phyloP scores from a whole-genome alignment of 2,888 invertebrate genomes.

The Drosophila borealis region DNA sequence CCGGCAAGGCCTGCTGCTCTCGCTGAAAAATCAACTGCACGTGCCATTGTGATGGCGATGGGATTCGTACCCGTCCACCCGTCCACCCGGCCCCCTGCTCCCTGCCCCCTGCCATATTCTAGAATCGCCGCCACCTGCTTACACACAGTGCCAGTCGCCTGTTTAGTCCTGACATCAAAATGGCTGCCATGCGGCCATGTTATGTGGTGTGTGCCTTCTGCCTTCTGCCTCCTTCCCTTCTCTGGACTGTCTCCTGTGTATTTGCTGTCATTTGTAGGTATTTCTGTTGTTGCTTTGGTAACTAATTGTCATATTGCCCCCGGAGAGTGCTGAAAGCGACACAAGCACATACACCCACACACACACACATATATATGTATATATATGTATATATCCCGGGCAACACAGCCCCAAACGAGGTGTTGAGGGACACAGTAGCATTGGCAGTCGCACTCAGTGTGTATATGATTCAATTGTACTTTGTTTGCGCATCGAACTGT shows the following conservation, averaged over 20 bases:
- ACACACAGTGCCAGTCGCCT: slow-evolving; percentile 44
- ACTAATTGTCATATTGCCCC: slow-evolving; percentile 78
- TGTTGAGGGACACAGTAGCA: slow-evolving; percentile 28
- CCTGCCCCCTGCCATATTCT: not conserved
- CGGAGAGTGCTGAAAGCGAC: slow-evolving; percentile 63
- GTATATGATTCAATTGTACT: slow-evolving; percentile 56
- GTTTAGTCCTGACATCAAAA: slow-evolving; percentile 69
- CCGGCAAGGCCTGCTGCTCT: slow-evolving; percentile 5
- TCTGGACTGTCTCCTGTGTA: slow-evolving; percentile 57
- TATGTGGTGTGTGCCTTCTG: slow-evolving; percentile 40
- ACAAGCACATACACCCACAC: slow-evolving; percentile 33
- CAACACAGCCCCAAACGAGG: not conserved
- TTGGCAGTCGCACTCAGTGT: slow-evolving; percentile 28
- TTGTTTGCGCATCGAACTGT: slow-evolving; percentile 43
- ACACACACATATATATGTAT: not conserved
- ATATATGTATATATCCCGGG: not conserved
- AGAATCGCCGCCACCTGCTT: slow-evolving; percentile 41
- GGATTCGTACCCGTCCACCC: not conserved
- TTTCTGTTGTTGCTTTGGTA: slow-evolving; percentile 78
- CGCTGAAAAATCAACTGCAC: slow-evolving; percentile 65
- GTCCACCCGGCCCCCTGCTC: not conserved
- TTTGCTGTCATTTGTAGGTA: slow-evolving; percentile 77
- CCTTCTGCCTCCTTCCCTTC: slow-evolving; percentile 2
- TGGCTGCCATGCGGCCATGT: slow-evolving; percentile 71
- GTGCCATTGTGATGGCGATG: slow-evolving; percentile 53